phyloP scores from a whole-genome alignment of 2,888 invertebrate species.

The Eristalinus sepulchralis region DNA sequence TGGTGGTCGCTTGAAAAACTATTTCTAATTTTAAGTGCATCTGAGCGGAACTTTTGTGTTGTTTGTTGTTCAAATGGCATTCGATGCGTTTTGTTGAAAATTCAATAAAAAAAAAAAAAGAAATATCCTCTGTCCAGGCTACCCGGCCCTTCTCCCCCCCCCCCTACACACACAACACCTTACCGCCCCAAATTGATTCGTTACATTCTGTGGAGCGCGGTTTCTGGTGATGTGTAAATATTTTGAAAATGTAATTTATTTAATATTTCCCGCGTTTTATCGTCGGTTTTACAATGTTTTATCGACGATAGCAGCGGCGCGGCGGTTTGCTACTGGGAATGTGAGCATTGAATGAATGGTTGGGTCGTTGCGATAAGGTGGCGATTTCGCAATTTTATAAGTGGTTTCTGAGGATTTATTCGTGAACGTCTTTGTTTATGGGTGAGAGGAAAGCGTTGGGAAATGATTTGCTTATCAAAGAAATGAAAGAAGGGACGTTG shows the following conservation, averaged over 20 bases:
- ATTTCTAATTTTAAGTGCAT: conserved; percentile 71
- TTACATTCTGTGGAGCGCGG: neutral
- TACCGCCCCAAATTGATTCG: conserved; percentile 37
- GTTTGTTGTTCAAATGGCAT: conserved; percentile 47
- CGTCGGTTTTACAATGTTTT: conserved; percentile 14
- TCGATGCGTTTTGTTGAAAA: conserved; percentile 60
- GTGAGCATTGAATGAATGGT: neutral
- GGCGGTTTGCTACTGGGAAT: neutral
- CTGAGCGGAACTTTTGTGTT: conserved; percentile 57
- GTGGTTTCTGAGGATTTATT: neutral
- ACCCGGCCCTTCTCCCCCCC: neutral
- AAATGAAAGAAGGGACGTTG: neutral
- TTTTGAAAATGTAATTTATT: conserved; percentile 42
- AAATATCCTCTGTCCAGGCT: neutral
- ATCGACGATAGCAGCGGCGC: conserved; percentile 2
- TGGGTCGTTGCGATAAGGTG: conserved; percentile 5
- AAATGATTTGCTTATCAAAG: neutral
- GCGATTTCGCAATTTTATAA: neutral
- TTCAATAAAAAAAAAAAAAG: conserved; percentile 42
- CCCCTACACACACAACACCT: neutral
- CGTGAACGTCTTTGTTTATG: neutral
- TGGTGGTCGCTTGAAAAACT: conserved; percentile 32
- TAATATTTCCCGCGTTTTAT: conserved; percentile 16
- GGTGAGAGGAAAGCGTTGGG: neutral
- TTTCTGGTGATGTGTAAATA: conserved; percentile 21